Evolutionary conservation across 2,888 invertebrate species (phyloP), one percentile per base, ranked within the genome.

Genomic region (Drepana falcataria): DNA sequence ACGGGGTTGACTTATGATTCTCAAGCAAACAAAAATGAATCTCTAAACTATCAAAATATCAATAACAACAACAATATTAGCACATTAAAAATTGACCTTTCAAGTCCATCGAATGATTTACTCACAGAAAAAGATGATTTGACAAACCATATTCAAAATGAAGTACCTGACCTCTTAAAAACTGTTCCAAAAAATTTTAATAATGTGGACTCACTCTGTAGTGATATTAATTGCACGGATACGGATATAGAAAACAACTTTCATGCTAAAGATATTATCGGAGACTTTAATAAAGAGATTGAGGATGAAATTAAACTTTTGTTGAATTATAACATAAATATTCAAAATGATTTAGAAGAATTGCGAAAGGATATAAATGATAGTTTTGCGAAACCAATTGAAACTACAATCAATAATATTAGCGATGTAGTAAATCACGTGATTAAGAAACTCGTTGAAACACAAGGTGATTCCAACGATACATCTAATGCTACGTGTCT

Each of bases 231-330:
- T 64, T 88, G 81, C 59, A 76, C 81, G 52, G 81, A 85, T 62
- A 80, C 85, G 41, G 91, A 90, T 62, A 85, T 90, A 64, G 91
- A 91, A 71, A 89, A 89, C 63, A 90, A 91, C 66, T 90, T 90
- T 65, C 71, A 87, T 48, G 77, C 87, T 3, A 87, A 84, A 66
- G 87, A 92, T 68, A 92, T 93, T 49, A 91, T 93, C 58, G 93
- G 92, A 35, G 91, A 93, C 75, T 93, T 93, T 64, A 92, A 91
- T 58, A 92, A 92, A 74, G 93, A 93, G 83, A 85, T 93, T 48
- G 92, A 92, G 81, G 91, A 92, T 57, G 93, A 93, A 85, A 90
- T 93, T 53, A 92, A 88, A 61, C 85, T 87, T 63, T 77, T 92
- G 59, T 73, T 88, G 40, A 88, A 88, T 70, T 85, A 88, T 63